phyloP scores from a whole-genome alignment of 2,113 vertebrate genomes.

The Bubalus kerabau region DNA sequence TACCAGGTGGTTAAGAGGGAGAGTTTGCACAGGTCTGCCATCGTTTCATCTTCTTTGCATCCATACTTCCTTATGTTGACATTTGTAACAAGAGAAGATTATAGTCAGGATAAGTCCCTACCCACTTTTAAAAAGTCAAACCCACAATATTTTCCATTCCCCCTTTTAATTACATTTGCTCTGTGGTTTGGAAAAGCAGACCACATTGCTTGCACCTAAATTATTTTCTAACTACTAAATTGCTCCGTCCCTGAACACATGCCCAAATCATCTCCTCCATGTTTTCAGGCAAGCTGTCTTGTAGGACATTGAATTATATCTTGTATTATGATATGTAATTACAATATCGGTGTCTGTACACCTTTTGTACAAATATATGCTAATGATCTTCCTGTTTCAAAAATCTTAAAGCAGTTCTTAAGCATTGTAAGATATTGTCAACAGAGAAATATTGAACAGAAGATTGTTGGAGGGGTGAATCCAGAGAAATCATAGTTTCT shows the following conservation, averaged over 20 bases:
- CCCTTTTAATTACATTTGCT: constrained; percentile 60
- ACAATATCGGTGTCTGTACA: constrained; percentile 12
- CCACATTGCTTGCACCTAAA: constrained; percentile 58
- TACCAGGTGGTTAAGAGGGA: not conserved
- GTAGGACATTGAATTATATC: constrained; percentile 32
- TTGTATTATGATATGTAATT: constrained; percentile 51
- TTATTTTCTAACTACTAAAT: constrained; percentile 64
- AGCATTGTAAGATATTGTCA: constrained; percentile 2
- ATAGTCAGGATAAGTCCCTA: constrained; percentile 27
- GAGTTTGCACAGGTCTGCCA: not conserved
- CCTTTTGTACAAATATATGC: constrained; percentile 42
- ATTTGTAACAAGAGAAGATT: constrained; percentile 41
- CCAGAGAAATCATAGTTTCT: not conserved
- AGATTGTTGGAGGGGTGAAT: not conserved
- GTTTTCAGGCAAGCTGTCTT: constrained; percentile 51
- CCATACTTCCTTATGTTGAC: not conserved
- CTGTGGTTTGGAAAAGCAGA: constrained; percentile 57
- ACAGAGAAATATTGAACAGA: not conserved
- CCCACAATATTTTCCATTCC: constrained; percentile 54
- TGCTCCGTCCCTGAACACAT: constrained; percentile 23
- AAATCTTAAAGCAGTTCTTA: constrained; percentile 42
- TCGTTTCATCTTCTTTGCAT: not conserved
- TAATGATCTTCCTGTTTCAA: constrained; percentile 28
- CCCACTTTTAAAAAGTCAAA: not conserved
- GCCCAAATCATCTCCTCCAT: constrained; percentile 16